phyloP scores from a whole-genome alignment of 1,140 invertebrate species.

The Heterodera schachtii region DNA sequence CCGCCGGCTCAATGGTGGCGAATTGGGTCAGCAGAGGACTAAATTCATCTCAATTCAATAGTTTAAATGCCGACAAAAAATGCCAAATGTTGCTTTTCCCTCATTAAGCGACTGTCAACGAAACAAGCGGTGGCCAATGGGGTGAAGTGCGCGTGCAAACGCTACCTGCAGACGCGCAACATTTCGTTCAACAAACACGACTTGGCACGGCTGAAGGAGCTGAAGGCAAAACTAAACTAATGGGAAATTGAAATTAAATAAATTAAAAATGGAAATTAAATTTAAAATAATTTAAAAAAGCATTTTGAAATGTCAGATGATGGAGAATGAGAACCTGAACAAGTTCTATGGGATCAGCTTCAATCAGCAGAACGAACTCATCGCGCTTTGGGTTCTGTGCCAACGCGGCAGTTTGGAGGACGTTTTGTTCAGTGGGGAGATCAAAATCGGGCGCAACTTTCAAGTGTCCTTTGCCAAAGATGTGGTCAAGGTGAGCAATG shows the following conservation, averaged over 20 bases:
- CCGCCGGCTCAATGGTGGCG: not conserved
- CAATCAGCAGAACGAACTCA: slow-evolving; percentile 65
- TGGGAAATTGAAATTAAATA: too few species aligned
- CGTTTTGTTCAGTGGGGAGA: slow-evolving; percentile 61
- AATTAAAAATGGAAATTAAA: too few species aligned
- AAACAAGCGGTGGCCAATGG: slow-evolving; percentile 59
- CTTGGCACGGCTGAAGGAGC: slow-evolving; percentile 57
- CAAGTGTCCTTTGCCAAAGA: slow-evolving; percentile 64
- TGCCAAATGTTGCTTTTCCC: not conserved
- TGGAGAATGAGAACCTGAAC: slow-evolving; percentile 65
- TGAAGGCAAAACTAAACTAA: slow-evolving; percentile 36
- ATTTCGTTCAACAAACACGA: slow-evolving; percentile 62
- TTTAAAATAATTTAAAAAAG: not conserved
- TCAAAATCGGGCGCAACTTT: slow-evolving; percentile 61
- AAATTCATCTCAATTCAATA: not conserved
- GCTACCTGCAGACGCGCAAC: slow-evolving; percentile 60
- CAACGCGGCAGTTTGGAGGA: slow-evolving; percentile 62
- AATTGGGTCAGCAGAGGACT: not conserved
- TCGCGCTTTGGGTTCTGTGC: slow-evolving; percentile 63
- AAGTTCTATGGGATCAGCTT: slow-evolving; percentile 66
- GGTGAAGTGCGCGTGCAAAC: slow-evolving; percentile 57
- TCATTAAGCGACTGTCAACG: slow-evolving; percentile 44
- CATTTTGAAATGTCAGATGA: not conserved
- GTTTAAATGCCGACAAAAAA: not conserved
- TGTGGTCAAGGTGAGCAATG: slow-evolving; percentile 49